phyloP scores from a whole-genome alignment of 2,113 vertebrate species.

The Epinephelus cyanopodus region DNA sequence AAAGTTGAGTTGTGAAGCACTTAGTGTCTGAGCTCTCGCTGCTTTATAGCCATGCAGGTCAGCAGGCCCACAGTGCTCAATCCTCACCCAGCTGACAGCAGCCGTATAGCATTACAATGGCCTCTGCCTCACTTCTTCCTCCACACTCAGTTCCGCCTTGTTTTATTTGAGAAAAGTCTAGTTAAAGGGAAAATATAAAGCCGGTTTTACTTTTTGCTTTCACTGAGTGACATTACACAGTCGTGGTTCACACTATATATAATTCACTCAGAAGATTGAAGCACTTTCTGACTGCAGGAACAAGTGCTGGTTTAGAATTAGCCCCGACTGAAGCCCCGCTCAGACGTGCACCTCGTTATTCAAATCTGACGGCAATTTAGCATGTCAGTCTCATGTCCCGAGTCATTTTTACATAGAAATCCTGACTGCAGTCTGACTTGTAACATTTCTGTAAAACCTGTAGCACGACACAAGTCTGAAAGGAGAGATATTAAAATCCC shows the following conservation, averaged over 20 bases:
- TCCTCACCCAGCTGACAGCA: conserved; percentile 67
- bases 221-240: background rate
- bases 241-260: background rate
- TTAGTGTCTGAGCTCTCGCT: conserved; percentile 59
- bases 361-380: background rate
- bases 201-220: background rate
- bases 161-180: conserved; percentile 49
- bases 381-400: background rate
- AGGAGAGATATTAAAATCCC: background rate
- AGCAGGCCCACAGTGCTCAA: conserved; percentile 50
- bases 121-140: conserved; percentile 10
- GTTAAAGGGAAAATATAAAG: conserved; percentile 29
- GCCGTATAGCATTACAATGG: conserved; percentile 42
- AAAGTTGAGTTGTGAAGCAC: conserved; percentile 72
- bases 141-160: background rate
- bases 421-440: background rate
- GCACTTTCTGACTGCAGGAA: background rate
- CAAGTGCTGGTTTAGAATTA: background rate
- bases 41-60: conserved; percentile 64
- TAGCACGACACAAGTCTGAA: background rate
- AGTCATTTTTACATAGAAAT: background rate
- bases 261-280: background rate
- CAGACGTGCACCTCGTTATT: background rate
- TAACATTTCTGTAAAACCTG: background rate
- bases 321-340: background rate